Percentiles rank a stretch among this genome's conserved stretches.
Conservation (phyloP, 2,888 invertebrate species). For the Autographa pulchrina region DNA sequence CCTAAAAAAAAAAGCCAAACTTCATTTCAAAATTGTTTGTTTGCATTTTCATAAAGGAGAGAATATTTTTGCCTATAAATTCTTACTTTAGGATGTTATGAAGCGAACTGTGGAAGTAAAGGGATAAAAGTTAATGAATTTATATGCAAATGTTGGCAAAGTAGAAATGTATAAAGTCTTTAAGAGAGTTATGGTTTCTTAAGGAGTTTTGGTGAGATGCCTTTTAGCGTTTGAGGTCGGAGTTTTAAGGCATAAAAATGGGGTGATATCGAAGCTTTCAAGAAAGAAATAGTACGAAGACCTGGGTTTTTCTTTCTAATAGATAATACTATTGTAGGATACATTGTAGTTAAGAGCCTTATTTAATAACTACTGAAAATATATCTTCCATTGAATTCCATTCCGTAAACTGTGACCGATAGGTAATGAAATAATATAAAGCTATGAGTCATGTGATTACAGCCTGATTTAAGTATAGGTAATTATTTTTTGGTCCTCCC, state of each 20-base stretch:
- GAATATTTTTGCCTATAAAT: not conserved
- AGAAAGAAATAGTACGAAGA: not conserved
- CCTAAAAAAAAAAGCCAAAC: conserved; percentile 7
- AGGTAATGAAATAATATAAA: no score
- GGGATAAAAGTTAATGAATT: conserved; percentile 7
- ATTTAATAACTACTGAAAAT: no score
- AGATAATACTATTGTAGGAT: no score
- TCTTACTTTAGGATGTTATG: not conserved
- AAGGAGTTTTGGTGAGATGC: not conserved
- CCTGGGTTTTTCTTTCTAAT: no score
- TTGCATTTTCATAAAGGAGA: conserved; percentile 3
- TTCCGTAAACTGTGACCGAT: no score
- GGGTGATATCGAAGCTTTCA: not conserved
- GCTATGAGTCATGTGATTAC: no score
- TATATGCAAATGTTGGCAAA: conserved; percentile 9
- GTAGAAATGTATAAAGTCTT: conserved; percentile 1
- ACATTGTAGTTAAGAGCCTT: no score
- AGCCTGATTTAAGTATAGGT: no score
- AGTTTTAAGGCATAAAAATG: not conserved
- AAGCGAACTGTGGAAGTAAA: not conserved
- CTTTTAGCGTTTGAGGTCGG: not conserved
- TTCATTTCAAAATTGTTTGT: conserved; percentile 9
- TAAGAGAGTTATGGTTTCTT: not conserved
- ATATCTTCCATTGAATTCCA: no score
- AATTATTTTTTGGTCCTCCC: no score